A percentile compares a stretch with the other conserved stretches of the same genome.
These are phyloP conservation scores for Ciconia maguari DNA, from an alignment of 2,113 vertebrate species.

Conservation along the genomic window DNA sequence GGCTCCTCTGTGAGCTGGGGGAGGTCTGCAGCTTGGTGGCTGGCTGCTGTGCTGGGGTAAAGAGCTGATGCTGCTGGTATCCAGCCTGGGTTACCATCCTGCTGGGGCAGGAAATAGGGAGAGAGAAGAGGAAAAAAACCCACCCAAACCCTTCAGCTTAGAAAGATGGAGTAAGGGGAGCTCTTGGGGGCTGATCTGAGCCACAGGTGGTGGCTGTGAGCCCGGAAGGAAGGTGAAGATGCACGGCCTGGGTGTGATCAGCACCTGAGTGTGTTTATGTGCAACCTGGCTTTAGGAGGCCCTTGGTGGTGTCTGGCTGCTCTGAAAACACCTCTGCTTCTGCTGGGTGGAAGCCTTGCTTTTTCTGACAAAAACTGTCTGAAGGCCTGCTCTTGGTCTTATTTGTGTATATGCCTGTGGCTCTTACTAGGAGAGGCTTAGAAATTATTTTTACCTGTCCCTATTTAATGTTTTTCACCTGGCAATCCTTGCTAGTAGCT, in stretches of 20 bases:
- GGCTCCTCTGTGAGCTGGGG: neutral
- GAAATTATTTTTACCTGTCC: neutral
- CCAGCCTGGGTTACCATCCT: neutral
- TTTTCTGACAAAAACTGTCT: neutral
- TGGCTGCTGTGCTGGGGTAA: neutral
- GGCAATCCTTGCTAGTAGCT: neutral
- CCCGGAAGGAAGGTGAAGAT: neutral
- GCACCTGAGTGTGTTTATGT: neutral
- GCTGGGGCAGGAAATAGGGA: neutral
- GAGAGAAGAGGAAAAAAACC: neutral
- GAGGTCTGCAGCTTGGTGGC: neutral
- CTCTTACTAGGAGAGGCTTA: neutral
- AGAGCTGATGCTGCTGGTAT: neutral
- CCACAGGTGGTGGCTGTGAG: neutral
- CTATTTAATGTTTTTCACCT: neutral
- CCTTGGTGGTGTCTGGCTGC: neutral
- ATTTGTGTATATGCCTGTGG: neutral
- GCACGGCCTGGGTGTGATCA: neutral
- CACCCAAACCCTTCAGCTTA: neutral
- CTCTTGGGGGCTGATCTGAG: neutral
- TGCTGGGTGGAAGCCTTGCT: neutral
- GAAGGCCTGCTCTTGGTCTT: neutral
- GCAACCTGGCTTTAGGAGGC: neutral
- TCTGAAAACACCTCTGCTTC: fast-evolving
- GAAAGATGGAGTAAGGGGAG: neutral